Base-by-base conservation (phyloP, 2,797 vertebrate genomes). In the Mus spretus region DNA sequence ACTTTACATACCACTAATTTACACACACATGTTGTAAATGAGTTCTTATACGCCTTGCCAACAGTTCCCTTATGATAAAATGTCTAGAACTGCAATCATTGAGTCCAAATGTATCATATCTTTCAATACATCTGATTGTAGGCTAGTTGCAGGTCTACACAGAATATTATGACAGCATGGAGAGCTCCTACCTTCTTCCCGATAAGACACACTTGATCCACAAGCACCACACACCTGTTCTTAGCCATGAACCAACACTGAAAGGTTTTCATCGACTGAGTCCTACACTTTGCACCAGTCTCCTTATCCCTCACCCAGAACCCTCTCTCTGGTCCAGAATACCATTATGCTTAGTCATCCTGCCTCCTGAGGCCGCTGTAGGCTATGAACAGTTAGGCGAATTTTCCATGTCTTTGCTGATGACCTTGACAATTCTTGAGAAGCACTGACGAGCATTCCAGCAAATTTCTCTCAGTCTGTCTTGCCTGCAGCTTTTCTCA, bases 61-160 rank as follows among this genome's bases (percentile, higher is more conserved):
- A 74, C 65, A 40, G 83, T 61, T 50, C 88, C 72, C 37, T 93
- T 50, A n/a, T 28, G 57, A 77, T 57, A 12, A 31, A 17, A 90
- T 65, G 85, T 94, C 83, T 79, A 57, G 53, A 89, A 63, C n/a
- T 44, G 31, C 72, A 86, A 93, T 86, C 61, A 59, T 57, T 79
- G 75, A 95, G 37, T 90, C 37, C 87, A 89, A 87, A 53, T 53
- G 50, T 31, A 84, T 34, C 59, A 37, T 61, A 50, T 85, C 74
- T 95, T 95, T 65, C 82, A 94, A 78, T 94, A 87, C 87, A 44
- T 13, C 14, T 93, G 65, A 31, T 96, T 83, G 40, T 65, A 90
- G 63, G 77, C 70, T 77, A 63, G 55, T 89, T 91, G 90, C n/a
- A 34, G 63, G 67, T 77, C 82, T 84, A 63, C 40, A 92, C 65